Conservation (phyloP, 2,113 vertebrate genomes). For the Ivindomyrus marchei region DNA sequence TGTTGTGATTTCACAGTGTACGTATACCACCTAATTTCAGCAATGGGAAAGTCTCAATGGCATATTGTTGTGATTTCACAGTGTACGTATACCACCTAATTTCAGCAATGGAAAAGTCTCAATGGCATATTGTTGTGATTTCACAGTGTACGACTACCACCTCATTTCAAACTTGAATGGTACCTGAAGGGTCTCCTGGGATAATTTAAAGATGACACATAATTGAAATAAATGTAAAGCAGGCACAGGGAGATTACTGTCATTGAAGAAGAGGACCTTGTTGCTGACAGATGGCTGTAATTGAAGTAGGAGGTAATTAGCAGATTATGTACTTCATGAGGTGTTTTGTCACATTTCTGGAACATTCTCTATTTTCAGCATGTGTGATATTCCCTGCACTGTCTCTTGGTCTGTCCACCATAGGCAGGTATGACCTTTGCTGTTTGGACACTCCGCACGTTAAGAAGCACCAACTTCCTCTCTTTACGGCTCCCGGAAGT, state of each 20-base stretch:
- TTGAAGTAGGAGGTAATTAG: slow-evolving; percentile 46
- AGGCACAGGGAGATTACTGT: slow-evolving; percentile 16
- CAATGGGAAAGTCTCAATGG: too few species aligned
- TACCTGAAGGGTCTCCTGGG: neutral
- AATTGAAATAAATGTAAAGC: slow-evolving; percentile 4
- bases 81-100: slow-evolving; percentile 22
- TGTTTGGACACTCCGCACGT: neutral
- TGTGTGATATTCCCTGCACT: slow-evolving; percentile 20
- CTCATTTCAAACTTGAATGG: slow-evolving; percentile 24
- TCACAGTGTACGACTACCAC: slow-evolving; percentile 25
- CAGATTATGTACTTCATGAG: slow-evolving; percentile 6
- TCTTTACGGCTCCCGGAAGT: neutral
- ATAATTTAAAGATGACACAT: slow-evolving; percentile 11
- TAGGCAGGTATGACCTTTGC: neutral
- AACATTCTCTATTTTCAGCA: slow-evolving; percentile 8
- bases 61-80: neutral
- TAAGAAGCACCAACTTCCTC: neutral
- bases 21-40: slow-evolving; percentile 26
- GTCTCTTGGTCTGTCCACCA: neutral
- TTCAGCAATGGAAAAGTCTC: neutral
- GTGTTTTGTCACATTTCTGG: slow-evolving; percentile 9
- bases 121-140: slow-evolving; percentile 23
- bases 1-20: slow-evolving; percentile 25
- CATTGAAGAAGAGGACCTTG: slow-evolving; percentile 31
- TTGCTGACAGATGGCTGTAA: slow-evolving; percentile 46